Evolutionary conservation across 2,888 invertebrate genomes (phyloP).

Genomic region (Tolmerus cingulatus): DNA sequence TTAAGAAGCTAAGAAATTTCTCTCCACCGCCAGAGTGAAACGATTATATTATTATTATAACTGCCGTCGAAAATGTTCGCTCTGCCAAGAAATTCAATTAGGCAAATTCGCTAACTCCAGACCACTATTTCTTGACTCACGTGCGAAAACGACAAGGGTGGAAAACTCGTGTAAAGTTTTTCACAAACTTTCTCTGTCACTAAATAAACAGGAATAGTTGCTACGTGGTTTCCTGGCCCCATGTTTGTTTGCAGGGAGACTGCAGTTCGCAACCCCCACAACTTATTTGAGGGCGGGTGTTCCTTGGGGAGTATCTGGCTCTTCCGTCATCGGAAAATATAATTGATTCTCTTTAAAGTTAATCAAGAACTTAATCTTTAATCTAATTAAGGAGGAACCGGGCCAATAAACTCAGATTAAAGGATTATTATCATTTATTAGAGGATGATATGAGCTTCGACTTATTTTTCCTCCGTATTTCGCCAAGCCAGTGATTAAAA

Average conservation of each 20-base stretch:
- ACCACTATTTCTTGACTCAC: background rate
- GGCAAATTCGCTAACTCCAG: background rate
- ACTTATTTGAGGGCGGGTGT: background rate
- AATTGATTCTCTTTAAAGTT: constrained; percentile 27
- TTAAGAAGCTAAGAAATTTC: background rate
- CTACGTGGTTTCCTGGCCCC: background rate
- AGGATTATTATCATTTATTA: constrained; percentile 23
- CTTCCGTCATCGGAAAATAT: background rate
- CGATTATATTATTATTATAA: background rate
- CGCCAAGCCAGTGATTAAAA: background rate
- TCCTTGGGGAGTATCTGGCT: background rate
- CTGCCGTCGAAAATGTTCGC: background rate
- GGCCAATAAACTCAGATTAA: constrained; percentile 17
- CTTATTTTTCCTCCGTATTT: background rate
- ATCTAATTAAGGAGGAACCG: background rate
- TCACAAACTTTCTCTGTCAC: background rate
- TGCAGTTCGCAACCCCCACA: background rate
- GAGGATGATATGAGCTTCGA: background rate
- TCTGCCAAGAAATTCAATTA: background rate
- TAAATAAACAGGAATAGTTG: background rate
- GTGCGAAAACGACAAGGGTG: background rate
- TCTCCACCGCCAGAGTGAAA: background rate
- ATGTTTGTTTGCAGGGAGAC: background rate
- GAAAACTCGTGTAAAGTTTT: background rate
- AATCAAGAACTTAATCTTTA: constrained; percentile 10